phyloP scores from a whole-genome alignment of 2,888 invertebrate species.

The Drosophila parthenogenetica region DNA sequence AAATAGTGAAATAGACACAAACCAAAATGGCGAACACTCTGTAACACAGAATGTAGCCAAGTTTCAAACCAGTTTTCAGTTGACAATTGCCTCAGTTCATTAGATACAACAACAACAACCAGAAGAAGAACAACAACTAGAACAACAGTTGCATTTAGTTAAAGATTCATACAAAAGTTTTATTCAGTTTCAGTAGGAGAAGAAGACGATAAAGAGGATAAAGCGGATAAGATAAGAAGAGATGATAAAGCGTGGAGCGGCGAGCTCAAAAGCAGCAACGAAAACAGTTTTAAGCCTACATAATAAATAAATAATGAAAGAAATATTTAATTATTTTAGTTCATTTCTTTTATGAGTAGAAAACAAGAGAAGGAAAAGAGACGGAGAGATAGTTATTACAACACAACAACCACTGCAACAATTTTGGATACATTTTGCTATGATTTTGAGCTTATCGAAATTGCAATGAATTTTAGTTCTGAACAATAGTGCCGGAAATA shows the following conservation, averaged over 20 bases:
- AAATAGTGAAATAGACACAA: conserved; percentile 76
- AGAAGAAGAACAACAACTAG: conserved; percentile 29
- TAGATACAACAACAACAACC: conserved; percentile 65
- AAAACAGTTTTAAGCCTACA: conserved; percentile 40
- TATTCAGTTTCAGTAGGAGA: conserved; percentile 60
- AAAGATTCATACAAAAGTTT: conserved; percentile 75
- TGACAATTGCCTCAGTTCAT: conserved; percentile 59
- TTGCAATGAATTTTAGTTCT: conserved; percentile 71
- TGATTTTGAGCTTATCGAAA: conserved; percentile 43
- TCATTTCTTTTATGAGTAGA: conserved; percentile 3
- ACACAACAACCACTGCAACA: conserved; percentile 57
- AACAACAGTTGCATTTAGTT: conserved; percentile 53
- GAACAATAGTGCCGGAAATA: conserved; percentile 86
- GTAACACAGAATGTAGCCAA: conserved; percentile 45
- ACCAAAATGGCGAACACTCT: conserved; percentile 53
- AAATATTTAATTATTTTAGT: conserved; percentile 11
- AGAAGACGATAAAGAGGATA: conserved; percentile 13
- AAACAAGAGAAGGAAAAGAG: not conserved
- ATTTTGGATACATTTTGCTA: conserved; percentile 49
- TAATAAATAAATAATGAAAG: conserved; percentile 25
- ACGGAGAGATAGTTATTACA: conserved; percentile 22
- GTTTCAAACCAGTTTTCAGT: conserved; percentile 73
- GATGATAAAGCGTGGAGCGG: conserved; percentile 1
- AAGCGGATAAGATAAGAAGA: not conserved
- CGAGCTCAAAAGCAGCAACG: conserved; percentile 41